Conservation (phyloP, 2,888 invertebrate species). For the Xestia ashworthii region DNA sequence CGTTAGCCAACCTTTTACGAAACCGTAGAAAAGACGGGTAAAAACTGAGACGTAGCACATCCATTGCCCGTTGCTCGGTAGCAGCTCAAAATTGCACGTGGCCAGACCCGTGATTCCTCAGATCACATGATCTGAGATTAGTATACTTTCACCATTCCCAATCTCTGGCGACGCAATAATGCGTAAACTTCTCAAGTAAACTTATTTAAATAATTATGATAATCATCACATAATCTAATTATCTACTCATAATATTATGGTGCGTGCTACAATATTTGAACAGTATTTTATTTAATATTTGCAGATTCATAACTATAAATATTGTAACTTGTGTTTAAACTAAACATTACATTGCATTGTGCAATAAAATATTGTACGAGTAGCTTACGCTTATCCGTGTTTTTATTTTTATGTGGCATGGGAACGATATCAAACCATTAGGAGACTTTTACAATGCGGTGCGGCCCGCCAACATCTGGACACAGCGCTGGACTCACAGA, state of each 20-base stretch:
- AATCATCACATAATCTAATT: conserved; percentile 5
- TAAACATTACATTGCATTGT: conserved; percentile 9
- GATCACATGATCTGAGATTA: not conserved
- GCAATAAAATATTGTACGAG: not conserved
- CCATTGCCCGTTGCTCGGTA: too few species aligned
- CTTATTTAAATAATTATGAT: too few species aligned
- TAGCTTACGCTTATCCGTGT: not conserved
- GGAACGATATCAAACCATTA: too few species aligned
- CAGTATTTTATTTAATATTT: not conserved
- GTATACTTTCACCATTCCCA: not conserved
- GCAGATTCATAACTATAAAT: not conserved
- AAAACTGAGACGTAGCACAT: too few species aligned
- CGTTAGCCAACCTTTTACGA: too few species aligned
- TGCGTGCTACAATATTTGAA: not conserved
- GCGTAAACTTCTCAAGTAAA: too few species aligned
- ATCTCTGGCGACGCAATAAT: not conserved
- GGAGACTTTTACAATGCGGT: too few species aligned
- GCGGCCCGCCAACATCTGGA: too few species aligned
- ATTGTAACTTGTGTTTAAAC: not conserved
- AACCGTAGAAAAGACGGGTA: too few species aligned
- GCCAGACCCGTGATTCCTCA: not conserved
- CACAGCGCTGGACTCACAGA: too few species aligned
- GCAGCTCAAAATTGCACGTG: too few species aligned
- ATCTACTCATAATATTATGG: not conserved
- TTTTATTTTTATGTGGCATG: too few species aligned